Base-by-base conservation (phyloP, 2,888 invertebrate genomes). In the Drosophila pegasa region DNA sequence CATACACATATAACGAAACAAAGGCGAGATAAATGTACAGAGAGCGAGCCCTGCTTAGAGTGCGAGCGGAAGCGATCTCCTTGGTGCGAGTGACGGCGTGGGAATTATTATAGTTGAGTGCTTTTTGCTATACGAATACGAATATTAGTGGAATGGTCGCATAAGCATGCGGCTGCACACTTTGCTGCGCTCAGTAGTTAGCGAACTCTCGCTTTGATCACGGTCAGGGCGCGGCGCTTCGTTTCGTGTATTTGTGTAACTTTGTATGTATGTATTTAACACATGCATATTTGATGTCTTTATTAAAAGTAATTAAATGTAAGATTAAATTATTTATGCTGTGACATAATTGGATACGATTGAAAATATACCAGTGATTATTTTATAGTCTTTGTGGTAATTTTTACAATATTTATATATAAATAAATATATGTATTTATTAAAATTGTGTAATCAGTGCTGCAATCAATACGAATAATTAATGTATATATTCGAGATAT, bases 211-310 rank as follows among this genome's bases (percentile, higher is more conserved):
- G 27, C 16, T 12, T 10, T 27, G 10, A 45, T 45, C 10, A 1
- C 3, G 25, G n/a, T 0, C 0, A 5, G 10, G 0, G 43, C 6
- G 27, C 16, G 0, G 6, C 16, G 1, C 1, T 10, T 27, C 9
- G 1, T 27, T 45, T 16, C 4, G 2, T 25, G n/a, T n/a, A n/a
- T n/a, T n/a, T n/a, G n/a, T n/a, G n/a, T n/a, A n/a, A n/a, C n/a
- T n/a, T n/a, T n/a, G n/a, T n/a, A n/a, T n/a, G n/a, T n/a, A n/a
- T n/a, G n/a, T n/a, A n/a, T n/a, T n/a, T n/a, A n/a, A n/a, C 9
- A 38, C 18, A 4, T 41, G 3, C 14, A 41, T 22, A 22, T 20
- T 43, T n/a, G 2, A 25, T 43, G 14, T 43, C 8, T n/a, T 43
- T 9, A 25, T n/a, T 8, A n/a, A 25, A 9, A n/a, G 3, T 22